Evolutionary conservation across 2,113 vertebrate genomes (phyloP), one percentile per base, ranked within the genome.

Genomic region (Salminus brasiliensis): DNA sequence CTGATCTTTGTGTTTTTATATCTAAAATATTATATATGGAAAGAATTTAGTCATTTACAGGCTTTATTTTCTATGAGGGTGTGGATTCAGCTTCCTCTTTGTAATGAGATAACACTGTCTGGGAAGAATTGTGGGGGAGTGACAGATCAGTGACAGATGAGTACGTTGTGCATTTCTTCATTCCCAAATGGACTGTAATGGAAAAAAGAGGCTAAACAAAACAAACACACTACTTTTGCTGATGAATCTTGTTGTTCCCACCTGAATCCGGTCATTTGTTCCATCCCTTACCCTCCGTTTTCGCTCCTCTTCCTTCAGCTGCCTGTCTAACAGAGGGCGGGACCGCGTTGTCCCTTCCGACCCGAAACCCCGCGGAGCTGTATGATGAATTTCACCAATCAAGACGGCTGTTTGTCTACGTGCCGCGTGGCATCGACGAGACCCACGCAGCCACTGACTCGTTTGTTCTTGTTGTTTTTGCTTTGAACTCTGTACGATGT

Each of bases 301-400:
- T 85, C 90, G 65, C 92, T 84, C 83, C 83, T 93, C 87, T 93
- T 85, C 92, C 93, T 91, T 91, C 91, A 94, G 92, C 92, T 92
- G 88, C 85, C 91, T 86, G 90, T 93, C 89, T 93, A 91, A 91
- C 71, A 80, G 81, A 87, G 82, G 84, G 76, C 72, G 71, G 81
- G 79, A 75, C 67, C 86, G 59, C 63, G 78, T 87, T 86, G 79
- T 89, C 91, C 73, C 85, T 86, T 86, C 87, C 88, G 59, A 88
- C 91, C 90, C 72, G 89, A 88, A 87, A 86, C 87, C 88, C 47
- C 18, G 91, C 47, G 90, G 92, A 93, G 87, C 89, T 86, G 87
- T 89, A 85, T 89, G 69, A 89, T 92, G 91, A 90, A 92, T 90
- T 91, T 90, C 89, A 85, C 76, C 90, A 88, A 86, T 86, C 90